Conservation (phyloP, 2,888 invertebrate genomes). For the Catocala nupta region DNA sequence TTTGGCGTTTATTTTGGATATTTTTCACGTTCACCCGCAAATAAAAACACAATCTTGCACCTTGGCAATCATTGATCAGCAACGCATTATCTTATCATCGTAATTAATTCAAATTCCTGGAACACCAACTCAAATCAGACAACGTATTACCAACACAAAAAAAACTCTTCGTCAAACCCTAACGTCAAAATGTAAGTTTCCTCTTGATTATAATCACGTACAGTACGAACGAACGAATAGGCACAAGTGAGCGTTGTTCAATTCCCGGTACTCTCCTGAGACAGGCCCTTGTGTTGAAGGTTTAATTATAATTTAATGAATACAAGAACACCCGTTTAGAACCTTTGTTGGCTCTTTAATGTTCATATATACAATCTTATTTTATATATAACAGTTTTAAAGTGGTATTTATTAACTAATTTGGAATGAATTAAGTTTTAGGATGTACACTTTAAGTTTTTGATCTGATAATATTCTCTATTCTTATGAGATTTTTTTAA, state of each 20-base stretch:
- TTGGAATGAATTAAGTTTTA: too few relatives aligned
- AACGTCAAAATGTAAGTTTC: background rate
- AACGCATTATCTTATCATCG: too few relatives aligned
- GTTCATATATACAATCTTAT: background rate
- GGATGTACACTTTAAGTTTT: too few relatives aligned
- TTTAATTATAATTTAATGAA: slow-evolving; percentile 48
- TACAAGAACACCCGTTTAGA: slow-evolving; percentile 21
- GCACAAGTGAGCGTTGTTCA: slow-evolving; percentile 34
- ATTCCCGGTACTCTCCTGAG: slow-evolving; percentile 34
- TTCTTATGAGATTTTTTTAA: too few relatives aligned
- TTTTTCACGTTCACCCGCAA: too few relatives aligned
- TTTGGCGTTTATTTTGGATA: too few relatives aligned
- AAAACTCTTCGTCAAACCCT: background rate
- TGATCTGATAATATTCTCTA: too few relatives aligned
- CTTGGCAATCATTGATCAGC: too few relatives aligned
- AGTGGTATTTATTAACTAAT: too few relatives aligned
- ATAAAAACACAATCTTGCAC: too few relatives aligned
- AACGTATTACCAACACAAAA: background rate
- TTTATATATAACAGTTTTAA: too few relatives aligned
- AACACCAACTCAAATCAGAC: background rate
- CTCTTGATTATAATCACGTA: background rate
- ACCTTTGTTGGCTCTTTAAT: slow-evolving; percentile 22
- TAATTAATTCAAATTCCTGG: too few relatives aligned
- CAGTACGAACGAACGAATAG: slow-evolving; percentile 4
- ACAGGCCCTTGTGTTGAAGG: slow-evolving; percentile 14